Evolutionary conservation across 2,113 vertebrate genomes (phyloP), one percentile per base, ranked within the genome.

Genomic region (Aegithalos caudatus): DNA sequence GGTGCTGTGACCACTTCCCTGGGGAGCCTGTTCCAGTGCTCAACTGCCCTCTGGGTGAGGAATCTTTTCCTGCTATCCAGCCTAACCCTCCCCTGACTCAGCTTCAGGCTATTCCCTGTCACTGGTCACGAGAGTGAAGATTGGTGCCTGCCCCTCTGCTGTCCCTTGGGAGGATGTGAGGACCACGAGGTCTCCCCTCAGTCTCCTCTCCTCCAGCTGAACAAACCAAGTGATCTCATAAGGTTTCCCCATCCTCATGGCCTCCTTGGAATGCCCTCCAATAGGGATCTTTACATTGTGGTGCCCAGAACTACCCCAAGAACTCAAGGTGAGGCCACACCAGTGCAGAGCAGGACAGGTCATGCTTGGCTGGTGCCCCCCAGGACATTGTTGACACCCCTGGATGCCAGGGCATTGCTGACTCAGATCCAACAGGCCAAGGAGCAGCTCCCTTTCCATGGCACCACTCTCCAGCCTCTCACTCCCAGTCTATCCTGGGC

Each of bases 271-370:
- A 60, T 38, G 33, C 38, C n/a, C 67, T 58, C 45, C 22, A 35
- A 40, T 1, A 21, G 17, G 28, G 38, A 6, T 47, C 11, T 47
- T 31, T 4, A 53, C 10, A 22, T 3, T 54, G 25, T 42, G 79
- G 47, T 47, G 17, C 45, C 45, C 69, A 38, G 21, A 74, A 60
- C 11, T 29, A 24, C 11, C 38, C 28, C 45, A 37, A n/a, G 20
- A 13, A 31, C 17, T 40, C 0, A 3, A 54, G 29, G 23, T 58
- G 51, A 73, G 45, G 61, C 28, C 0, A 0, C 19, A 42, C 14
- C 77, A 65, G 51, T 13, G 44, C 51, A 57, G 51, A 81, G 51
- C 18, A 10, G 54, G 40, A 18, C 47, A 47, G 15, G 45, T 3
- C 2, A n/a, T 25, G 28, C 69, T 67, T 53, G 28, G 15, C 28